These are phyloP conservation scores for Dasypolia templi DNA, from an alignment of 2,888 invertebrate genomes.

Conservation along the genomic window DNA sequence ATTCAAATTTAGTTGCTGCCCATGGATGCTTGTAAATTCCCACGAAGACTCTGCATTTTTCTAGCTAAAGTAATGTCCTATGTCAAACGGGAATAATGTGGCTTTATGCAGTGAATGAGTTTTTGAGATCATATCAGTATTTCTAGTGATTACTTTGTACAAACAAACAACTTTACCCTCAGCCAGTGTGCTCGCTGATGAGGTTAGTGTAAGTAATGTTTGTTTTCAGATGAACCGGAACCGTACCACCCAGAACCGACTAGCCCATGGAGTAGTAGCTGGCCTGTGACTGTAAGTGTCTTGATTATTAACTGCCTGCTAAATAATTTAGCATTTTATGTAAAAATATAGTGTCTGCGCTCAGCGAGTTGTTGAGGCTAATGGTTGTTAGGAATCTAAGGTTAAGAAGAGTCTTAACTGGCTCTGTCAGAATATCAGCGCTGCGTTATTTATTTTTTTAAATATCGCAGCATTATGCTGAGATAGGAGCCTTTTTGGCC, in stretches of 20 bases:
- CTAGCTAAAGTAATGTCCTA: neutral
- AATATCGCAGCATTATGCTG: no score
- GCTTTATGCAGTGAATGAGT: neutral
- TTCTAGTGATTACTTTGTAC: neutral
- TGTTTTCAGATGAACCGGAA: conserved; percentile 61
- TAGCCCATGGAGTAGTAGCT: conserved; percentile 57
- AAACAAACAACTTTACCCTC: neutral
- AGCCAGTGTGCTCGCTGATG: neutral
- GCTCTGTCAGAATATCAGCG: no score
- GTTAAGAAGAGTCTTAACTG: no score
- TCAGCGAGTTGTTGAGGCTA: no score
- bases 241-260: conserved; percentile 60
- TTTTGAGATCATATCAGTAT: neutral
- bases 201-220: conserved; percentile 15
- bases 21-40: neutral
- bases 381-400: no score
- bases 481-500: no score
- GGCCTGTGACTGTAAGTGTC: conserved; percentile 53
- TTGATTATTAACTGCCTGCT: neutral
- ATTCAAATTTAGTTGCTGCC: neutral
- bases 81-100: neutral
- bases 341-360: no score
- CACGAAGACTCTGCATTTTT: neutral
- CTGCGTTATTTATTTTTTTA: no score
- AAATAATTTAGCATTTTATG: no score